Base-by-base conservation (phyloP, 1,140 invertebrate species). In the Steinernema khuongi region DNA sequence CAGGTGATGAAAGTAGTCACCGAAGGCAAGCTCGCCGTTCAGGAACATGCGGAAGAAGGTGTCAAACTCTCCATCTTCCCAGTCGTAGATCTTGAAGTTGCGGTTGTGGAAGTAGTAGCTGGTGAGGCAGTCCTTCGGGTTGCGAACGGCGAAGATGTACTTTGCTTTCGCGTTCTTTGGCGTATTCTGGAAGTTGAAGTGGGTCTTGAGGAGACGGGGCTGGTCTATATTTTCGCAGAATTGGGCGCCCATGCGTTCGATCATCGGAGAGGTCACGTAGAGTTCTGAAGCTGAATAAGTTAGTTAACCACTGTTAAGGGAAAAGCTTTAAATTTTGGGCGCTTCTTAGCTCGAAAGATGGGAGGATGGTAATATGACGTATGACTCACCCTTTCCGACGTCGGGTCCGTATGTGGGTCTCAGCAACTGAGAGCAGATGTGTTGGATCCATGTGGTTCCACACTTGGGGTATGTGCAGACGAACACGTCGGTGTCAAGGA, bases 1-100 rank as follows among this genome's bases (percentile, higher is more conserved):
- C 33, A 87, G 77, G 71, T 86, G 86, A 28, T 87, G 83, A 41
- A 85, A 87, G 71, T 86, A 86, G 68, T 86, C 86, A 4, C 84
- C 85, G 69, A 86, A 86, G 29, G 77, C 85, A 1, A 86, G 43
- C 43, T 83, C 72, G 22, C 85, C 86, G 1, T 43, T 36, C 22
- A 82, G 72, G 67, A 87, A 86, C 0, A 85, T 68, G 30, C 86
- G 79, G 74, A 86, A 82, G 36, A 86, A 86, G 17, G 73, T 77
- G 41, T 84, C 77, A 71, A 86, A 86, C 7, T 80, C 72, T 7
- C 80, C 85, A 29, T 80, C 72, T 18, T 67, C 70, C 73, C 73
- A 84, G 50, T 84, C 77, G 71, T 81, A 81, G 73, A 81, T 82
- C 71, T 84, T 85, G 79, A 84, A 84, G 74, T 82, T 83, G 17